A percentile compares a stretch with the other conserved stretches of the same genome.
Conservation (phyloP, 1,140 invertebrate species). For the Leptestheria dahalacensis region DNA sequence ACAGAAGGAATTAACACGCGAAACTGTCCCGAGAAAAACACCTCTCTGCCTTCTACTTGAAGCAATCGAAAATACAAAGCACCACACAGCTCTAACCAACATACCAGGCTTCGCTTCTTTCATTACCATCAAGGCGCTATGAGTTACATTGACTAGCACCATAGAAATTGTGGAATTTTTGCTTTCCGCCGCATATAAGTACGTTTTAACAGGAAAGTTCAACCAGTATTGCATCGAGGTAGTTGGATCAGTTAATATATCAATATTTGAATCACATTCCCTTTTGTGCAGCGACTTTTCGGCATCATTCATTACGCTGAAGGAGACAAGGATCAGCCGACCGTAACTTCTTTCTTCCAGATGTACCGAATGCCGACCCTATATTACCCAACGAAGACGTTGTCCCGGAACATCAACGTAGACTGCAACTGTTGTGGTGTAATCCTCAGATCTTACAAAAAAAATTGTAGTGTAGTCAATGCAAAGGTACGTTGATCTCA, state of each 20-base stretch:
- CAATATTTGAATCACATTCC: background rate
- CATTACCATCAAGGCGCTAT: background rate
- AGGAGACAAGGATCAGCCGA: constrained; percentile 8
- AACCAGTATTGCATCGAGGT: constrained; percentile 14
- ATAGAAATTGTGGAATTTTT: constrained; percentile 1
- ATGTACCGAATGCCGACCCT: constrained; percentile 10
- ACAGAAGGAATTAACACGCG: background rate
- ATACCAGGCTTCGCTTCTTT: background rate
- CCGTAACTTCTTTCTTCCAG: constrained; percentile 14
- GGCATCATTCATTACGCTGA: constrained; percentile 11
- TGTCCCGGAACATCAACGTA: background rate
- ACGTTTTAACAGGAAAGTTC: constrained; percentile 12
- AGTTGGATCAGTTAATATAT: background rate
- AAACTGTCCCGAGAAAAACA: background rate
- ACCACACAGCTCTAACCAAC: background rate
- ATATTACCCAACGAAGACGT: background rate
- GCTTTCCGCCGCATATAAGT: constrained; percentile 2
- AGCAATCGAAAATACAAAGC: background rate
- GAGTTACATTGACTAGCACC: background rate
- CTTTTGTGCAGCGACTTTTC: constrained; percentile 14
- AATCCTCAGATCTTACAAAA: too few species aligned
- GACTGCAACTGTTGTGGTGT: too few species aligned
- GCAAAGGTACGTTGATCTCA: too few species aligned
- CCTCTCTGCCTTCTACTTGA: background rate
- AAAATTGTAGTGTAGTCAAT: too few species aligned